These are phyloP conservation scores for Bathynomus jamesi DNA, from an alignment of 1,140 invertebrate genomes.

Conservation along the genomic window DNA sequence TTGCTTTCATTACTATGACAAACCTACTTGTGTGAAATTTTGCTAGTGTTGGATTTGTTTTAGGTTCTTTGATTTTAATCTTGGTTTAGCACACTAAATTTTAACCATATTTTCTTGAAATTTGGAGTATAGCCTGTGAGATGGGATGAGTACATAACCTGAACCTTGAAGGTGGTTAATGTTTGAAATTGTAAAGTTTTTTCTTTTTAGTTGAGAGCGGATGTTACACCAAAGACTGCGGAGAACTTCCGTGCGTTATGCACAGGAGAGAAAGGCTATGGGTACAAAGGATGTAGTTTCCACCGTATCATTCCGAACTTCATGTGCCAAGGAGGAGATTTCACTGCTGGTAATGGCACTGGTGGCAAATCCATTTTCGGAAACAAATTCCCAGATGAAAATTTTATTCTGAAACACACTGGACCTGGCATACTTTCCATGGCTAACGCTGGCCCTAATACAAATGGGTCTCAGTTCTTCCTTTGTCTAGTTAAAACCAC, in stretches of 20 bases:
- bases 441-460: slow-evolving; percentile 81
- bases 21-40: no score
- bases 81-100: no score
- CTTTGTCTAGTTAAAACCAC: slow-evolving; percentile 64
- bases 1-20: no score
- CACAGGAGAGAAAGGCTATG: slow-evolving; percentile 72
- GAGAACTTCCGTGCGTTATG: slow-evolving; percentile 87
- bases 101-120: no score
- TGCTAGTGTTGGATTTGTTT: no score
- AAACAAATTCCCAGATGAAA: slow-evolving; percentile 78
- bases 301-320: slow-evolving; percentile 71
- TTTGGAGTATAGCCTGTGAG: no score
- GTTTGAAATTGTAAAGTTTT: slow-evolving; percentile 40
- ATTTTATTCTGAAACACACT: slow-evolving; percentile 56
- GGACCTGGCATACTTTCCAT: slow-evolving; percentile 67
- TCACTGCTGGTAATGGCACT: slow-evolving; percentile 85
- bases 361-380: slow-evolving; percentile 93
- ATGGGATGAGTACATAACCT: no score
- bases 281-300: slow-evolving; percentile 53
- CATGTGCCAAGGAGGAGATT: slow-evolving; percentile 90
- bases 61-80: no score
- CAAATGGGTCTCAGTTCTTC: slow-evolving; percentile 92
- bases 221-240: slow-evolving; percentile 71
- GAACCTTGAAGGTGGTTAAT: no score
- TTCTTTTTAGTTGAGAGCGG: slow-evolving; percentile 10